Percentiles rank a stretch among this genome's conserved stretches.
Evolutionary conservation across 2,888 invertebrate species (phyloP).

Genomic region (Yponomeuta plumbellus): DNA sequence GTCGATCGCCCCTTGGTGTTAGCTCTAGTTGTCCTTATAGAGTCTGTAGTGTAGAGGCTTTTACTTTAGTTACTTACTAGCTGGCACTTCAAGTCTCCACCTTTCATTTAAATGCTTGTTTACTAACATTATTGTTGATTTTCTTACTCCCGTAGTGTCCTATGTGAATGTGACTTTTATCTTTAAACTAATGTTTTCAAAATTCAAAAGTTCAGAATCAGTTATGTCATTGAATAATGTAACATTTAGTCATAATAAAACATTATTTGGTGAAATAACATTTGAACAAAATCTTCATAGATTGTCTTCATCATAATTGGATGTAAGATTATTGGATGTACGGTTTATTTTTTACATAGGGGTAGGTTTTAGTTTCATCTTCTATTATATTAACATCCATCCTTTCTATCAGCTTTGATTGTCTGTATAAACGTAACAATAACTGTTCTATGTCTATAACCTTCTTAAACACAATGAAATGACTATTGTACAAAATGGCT

Average conservation of each 20-base stretch:
- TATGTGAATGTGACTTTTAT: slow-evolving; percentile 39
- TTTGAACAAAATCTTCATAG: background rate
- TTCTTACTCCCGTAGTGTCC: slow-evolving; percentile 61
- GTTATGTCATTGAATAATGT: background rate
- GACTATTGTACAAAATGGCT: slow-evolving; percentile 34
- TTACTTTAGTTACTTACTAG: slow-evolving; percentile 62
- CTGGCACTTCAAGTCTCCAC: slow-evolving; percentile 71
- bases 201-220: background rate
- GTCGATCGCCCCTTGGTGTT: slow-evolving; percentile 24
- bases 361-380: background rate
- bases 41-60: slow-evolving; percentile 60
- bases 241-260: background rate
- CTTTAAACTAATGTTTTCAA: slow-evolving; percentile 14
- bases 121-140: slow-evolving; percentile 42
- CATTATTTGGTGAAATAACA: background rate
- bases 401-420: slow-evolving; percentile 11
- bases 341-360: background rate
- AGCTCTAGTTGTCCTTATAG: slow-evolving; percentile 68
- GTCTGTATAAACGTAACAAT: background rate
- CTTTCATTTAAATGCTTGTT: slow-evolving; percentile 57
- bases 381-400: slow-evolving; percentile 7
- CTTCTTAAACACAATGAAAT: slow-evolving; percentile 16
- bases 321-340: background rate
- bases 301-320: background rate
- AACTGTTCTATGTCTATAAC: slow-evolving; percentile 9